These are phyloP conservation scores for Gymnothorax javanicus DNA, from an alignment of 2,797 vertebrate species.

Conservation along the genomic window DNA sequence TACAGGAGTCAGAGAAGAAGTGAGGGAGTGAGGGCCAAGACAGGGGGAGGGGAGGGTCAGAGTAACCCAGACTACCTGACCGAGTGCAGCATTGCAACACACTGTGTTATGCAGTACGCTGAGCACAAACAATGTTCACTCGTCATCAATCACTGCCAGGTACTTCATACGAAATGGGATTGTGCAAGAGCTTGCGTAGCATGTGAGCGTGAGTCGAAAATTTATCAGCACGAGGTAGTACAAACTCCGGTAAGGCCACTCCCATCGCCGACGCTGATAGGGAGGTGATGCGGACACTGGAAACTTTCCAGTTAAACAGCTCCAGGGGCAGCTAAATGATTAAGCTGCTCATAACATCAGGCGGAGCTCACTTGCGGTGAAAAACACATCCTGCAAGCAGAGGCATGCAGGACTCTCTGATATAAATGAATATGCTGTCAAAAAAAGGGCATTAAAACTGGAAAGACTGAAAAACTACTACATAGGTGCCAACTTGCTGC, in stretches of 20 bases:
- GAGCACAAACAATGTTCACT: not conserved
- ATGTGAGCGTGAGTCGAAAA: constrained; percentile 27
- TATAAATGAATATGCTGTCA: constrained; percentile 28
- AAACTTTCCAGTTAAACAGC: constrained; percentile 19
- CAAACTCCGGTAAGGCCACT: constrained; percentile 12
- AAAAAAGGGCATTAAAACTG: constrained; percentile 37
- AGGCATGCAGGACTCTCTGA: constrained; percentile 33
- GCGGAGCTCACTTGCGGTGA: constrained; percentile 21
- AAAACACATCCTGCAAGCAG: constrained; percentile 31
- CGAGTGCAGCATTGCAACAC: constrained; percentile 21
- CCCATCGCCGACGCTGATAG: constrained; percentile 13
- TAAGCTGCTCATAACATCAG: constrained; percentile 8
- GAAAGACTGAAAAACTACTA: not conserved
- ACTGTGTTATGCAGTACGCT: not conserved
- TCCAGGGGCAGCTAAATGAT: not conserved
- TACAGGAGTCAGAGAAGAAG: not conserved
- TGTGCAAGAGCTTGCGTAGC: constrained; percentile 12
- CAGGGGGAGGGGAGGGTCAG: not conserved
- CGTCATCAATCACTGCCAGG: not conserved
- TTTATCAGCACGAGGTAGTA: not conserved
- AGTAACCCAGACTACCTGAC: not conserved
- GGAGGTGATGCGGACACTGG: constrained; percentile 30
- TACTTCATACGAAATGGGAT: too few relatives aligned
- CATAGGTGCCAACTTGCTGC: not conserved
- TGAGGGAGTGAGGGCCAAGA: constrained; percentile 6